A percentile compares a stretch with the other conserved stretches of the same genome.
phyloP scores from a whole-genome alignment of 2,888 invertebrate genomes.

The Brassicogethes aeneus region DNA sequence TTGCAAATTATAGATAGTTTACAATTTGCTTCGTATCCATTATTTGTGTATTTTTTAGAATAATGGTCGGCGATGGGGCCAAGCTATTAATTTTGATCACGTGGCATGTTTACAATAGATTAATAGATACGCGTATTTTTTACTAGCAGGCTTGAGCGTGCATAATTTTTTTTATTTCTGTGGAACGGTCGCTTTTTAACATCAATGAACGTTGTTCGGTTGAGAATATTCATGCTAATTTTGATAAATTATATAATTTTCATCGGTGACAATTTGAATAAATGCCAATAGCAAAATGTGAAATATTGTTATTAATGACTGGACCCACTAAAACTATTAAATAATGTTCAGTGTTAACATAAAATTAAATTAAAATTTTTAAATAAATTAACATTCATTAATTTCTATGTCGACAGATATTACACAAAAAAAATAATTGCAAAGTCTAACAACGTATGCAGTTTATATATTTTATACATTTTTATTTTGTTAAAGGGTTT shows the following conservation, averaged over 20 bases:
- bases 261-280: not conserved
- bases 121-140: not conserved
- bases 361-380: not conserved
- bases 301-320: not conserved
- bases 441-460: no score
- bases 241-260: not conserved
- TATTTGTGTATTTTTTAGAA: not conserved
- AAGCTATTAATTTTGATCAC: not conserved
- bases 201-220: not conserved
- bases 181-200: not conserved
- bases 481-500: no score
- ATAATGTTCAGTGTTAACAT: not conserved
- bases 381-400: not conserved
- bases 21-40: slow-evolving; percentile 8
- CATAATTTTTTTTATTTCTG: not conserved
- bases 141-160: not conserved
- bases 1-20: slow-evolving; percentile 24
- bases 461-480: no score
- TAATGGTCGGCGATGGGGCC: not conserved
- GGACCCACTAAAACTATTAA: not conserved
- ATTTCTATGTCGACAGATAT: no score
- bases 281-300: not conserved
- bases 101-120: not conserved
- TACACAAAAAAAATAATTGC: no score
- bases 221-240: not conserved